Conservation (phyloP, 2,888 invertebrate species). For the Coleophora flavipennella region DNA sequence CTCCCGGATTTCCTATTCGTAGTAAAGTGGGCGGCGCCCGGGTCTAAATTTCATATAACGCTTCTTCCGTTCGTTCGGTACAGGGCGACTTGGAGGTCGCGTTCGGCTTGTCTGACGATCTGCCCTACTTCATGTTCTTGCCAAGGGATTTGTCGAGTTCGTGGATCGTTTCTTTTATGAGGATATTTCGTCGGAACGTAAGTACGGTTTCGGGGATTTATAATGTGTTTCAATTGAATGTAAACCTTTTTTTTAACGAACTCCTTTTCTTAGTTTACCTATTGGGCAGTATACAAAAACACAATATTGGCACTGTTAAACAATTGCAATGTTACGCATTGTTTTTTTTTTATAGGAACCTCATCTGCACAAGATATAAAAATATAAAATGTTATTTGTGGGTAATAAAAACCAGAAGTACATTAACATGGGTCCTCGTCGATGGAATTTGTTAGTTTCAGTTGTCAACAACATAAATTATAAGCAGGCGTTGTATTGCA, state of each 20-base stretch:
- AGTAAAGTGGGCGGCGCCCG: slow-evolving; percentile 69
- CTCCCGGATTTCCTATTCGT: slow-evolving; percentile 72
- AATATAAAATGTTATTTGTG: no score
- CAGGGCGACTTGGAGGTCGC: slow-evolving; percentile 58
- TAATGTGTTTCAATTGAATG: slow-evolving; percentile 52
- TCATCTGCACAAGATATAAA: no score
- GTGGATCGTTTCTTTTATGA: slow-evolving; percentile 66
- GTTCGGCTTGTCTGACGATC: slow-evolving; percentile 64
- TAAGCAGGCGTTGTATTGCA: slow-evolving; percentile 56
- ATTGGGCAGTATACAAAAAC: not conserved
- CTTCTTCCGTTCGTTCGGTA: slow-evolving; percentile 62
- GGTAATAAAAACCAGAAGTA: slow-evolving; percentile 52
- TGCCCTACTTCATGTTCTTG: slow-evolving; percentile 68
- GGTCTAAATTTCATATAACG: slow-evolving; percentile 65
- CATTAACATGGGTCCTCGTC: slow-evolving; percentile 25
- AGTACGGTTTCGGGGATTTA: slow-evolving; percentile 60
- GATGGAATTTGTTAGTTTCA: slow-evolving; percentile 46
- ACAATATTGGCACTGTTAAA: no score
- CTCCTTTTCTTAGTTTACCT: slow-evolving; percentile 14
- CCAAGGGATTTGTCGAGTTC: slow-evolving; percentile 68
- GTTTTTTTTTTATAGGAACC: no score
- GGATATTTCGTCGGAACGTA: slow-evolving; percentile 54
- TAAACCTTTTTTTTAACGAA: slow-evolving; percentile 28
- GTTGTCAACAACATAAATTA: slow-evolving; percentile 63
- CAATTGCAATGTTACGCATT: no score